A percentile compares a stretch with the other conserved stretches of the same genome.
phyloP scores from a whole-genome alignment of 2,113 vertebrate species.

The Malurus melanocephalus region DNA sequence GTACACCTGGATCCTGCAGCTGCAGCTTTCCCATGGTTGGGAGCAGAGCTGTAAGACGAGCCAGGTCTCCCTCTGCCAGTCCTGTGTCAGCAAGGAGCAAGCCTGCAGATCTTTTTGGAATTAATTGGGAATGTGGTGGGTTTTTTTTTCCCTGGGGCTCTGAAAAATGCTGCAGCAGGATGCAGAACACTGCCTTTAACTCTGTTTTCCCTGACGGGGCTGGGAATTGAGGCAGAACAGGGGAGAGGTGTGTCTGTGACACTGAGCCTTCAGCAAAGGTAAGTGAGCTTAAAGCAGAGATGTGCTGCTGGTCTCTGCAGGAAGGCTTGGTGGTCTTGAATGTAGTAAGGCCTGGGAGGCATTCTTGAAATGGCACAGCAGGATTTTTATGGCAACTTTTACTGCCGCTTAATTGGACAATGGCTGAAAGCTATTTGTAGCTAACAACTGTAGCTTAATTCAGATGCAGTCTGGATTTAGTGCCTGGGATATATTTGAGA shows the following conservation, averaged over 20 bases:
- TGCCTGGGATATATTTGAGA: background rate
- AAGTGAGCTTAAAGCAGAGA: background rate
- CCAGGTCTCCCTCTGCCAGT: background rate
- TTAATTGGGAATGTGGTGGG: background rate
- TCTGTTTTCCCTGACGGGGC: background rate
- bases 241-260: background rate
- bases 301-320: background rate
- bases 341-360: background rate
- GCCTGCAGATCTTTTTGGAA: background rate
- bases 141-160: background rate
- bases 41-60: background rate
- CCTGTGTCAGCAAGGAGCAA: background rate
- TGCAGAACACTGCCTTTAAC: background rate
- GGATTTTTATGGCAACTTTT: conserved; percentile 9
- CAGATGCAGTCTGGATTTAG: background rate
- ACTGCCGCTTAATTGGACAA: conserved; percentile 7
- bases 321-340: background rate
- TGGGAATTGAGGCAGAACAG: conserved; percentile 10
- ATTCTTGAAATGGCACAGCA: background rate
- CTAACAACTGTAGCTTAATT: background rate
- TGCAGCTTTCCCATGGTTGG: background rate
- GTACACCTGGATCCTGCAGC: background rate
- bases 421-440: background rate
- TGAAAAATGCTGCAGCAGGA: background rate
- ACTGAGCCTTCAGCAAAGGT: background rate